phyloP scores from a whole-genome alignment of 1,140 invertebrate genomes.

The Macrosteles quadrilineatus region DNA sequence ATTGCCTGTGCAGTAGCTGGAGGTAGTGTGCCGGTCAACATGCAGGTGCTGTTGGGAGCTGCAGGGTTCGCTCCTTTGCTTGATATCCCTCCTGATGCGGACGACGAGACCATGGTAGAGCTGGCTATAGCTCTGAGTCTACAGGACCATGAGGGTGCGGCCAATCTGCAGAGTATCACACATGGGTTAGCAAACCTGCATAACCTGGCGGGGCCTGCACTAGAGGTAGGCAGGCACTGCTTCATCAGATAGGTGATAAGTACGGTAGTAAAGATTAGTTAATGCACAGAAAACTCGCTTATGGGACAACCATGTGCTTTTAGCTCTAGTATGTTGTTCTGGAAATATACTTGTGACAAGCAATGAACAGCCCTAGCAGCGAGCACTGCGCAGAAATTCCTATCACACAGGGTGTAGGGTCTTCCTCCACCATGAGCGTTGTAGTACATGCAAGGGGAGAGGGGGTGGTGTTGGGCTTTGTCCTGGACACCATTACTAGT shows the following conservation, averaged over 20 bases:
- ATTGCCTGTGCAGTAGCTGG: slow-evolving; percentile 35
- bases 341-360: background rate
- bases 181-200: slow-evolving; percentile 52
- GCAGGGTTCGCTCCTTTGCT: slow-evolving; percentile 72
- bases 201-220: slow-evolving; percentile 53
- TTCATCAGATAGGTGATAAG: too few species aligned
- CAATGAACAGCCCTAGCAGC: too few species aligned
- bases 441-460: too few species aligned
- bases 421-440: too few species aligned
- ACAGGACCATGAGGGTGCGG: slow-evolving; percentile 67
- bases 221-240: slow-evolving; percentile 41
- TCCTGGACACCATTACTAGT: too few species aligned
- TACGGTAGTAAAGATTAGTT: background rate
- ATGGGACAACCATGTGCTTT: too few species aligned
- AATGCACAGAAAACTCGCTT: background rate
- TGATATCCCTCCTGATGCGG: slow-evolving; percentile 87
- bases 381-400: too few species aligned
- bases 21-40: slow-evolving; percentile 43
- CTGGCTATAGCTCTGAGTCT: slow-evolving; percentile 92
- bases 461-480: too few species aligned
- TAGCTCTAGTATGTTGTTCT: too few species aligned
- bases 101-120: slow-evolving; percentile 96
- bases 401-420: too few species aligned
- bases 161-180: slow-evolving; percentile 54
- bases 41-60: slow-evolving; percentile 60